phyloP scores from a whole-genome alignment of 1,140 invertebrate species.

The Holotrichia oblita region DNA sequence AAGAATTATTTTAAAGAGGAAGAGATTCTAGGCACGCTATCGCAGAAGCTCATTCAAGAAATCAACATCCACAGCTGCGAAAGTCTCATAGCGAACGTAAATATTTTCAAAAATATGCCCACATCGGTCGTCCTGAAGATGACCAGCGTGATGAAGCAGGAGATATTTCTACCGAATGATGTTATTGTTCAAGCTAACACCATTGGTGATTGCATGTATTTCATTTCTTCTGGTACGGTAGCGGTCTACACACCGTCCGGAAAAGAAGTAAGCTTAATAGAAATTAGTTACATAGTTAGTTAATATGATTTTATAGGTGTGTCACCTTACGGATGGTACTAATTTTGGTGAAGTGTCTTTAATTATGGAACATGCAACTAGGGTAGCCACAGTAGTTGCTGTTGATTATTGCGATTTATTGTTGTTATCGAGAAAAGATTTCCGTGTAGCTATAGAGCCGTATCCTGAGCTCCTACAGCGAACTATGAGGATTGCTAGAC shows the following conservation, averaged over 20 bases:
- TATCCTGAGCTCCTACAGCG: constrained; percentile 46
- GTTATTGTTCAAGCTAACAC: constrained; percentile 65
- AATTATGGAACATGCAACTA: constrained; percentile 64
- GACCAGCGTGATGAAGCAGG: constrained; percentile 48
- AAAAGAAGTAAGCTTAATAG: constrained; percentile 61
- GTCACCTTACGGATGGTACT: constrained; percentile 54
- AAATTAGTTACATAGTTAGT: neutral
- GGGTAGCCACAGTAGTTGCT: constrained; percentile 64
- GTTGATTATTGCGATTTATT: constrained; percentile 68
- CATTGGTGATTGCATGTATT: constrained; percentile 69
- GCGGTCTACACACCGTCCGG: constrained; percentile 67
- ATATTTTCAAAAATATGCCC: constrained; percentile 52
- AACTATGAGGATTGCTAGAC: constrained; percentile 47
- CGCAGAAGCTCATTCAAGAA: constrained; percentile 44
- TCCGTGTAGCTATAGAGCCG: constrained; percentile 51
- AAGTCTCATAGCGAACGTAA: constrained; percentile 50
- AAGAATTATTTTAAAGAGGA: constrained; percentile 51
- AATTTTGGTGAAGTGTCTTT: constrained; percentile 58
- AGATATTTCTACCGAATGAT: constrained; percentile 54
- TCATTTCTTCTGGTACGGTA: constrained; percentile 67
- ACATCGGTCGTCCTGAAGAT: constrained; percentile 48
- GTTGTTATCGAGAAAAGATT: constrained; percentile 61
- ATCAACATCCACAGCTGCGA: constrained; percentile 40
- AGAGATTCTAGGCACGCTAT: constrained; percentile 45
- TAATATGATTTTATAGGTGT: constrained; percentile 45